Conservation (phyloP, 2,113 vertebrate species). For the Sturnira hondurensis region DNA sequence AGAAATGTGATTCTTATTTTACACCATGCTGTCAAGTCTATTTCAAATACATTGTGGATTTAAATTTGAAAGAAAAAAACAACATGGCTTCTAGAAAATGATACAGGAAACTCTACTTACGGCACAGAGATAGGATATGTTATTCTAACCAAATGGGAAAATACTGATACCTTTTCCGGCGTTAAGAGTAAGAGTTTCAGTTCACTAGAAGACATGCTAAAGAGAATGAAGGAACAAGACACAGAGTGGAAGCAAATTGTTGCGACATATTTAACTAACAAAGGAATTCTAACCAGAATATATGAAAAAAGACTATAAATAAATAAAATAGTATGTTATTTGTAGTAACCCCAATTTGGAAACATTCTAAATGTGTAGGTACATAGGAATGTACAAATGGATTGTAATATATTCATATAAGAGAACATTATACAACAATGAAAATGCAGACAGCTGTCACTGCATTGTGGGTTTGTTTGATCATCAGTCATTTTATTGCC, state of each 20-base stretch:
- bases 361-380: not conserved
- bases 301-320: not conserved
- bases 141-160: not conserved
- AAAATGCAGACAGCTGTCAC: not conserved
- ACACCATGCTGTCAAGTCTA: not conserved
- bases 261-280: not conserved
- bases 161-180: not conserved
- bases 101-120: not conserved
- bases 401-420: not conserved
- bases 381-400: not conserved
- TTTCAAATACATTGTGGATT: not conserved
- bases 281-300: not conserved
- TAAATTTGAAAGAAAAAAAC: not conserved
- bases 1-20: not conserved
- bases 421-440: not conserved
- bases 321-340: not conserved
- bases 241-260: not conserved
- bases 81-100: not conserved
- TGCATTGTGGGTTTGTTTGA: not conserved
- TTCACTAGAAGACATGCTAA: not conserved
- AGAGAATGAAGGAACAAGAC: not conserved
- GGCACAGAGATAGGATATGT: not conserved
- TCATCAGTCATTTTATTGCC: not conserved
- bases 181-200: not conserved
- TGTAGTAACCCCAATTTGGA: not conserved